Evolutionary conservation across 2,113 vertebrate species (phyloP).

Genomic region (Ailurus styani): DNA sequence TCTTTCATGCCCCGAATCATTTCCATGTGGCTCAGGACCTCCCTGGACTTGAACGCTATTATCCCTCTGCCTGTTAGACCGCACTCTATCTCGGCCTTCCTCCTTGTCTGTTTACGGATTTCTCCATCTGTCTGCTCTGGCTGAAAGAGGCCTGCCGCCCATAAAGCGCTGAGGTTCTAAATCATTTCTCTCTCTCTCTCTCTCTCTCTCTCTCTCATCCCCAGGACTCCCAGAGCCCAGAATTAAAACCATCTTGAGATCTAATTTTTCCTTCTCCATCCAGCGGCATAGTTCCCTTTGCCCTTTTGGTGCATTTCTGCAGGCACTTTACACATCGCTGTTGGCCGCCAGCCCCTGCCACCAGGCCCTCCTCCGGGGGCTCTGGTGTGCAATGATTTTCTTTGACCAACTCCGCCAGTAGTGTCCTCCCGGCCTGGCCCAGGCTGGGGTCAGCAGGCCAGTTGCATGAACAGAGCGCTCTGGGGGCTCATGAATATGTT

Average conservation of each 20-base stretch:
- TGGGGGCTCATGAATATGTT: background rate
- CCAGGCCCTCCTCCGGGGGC: background rate
- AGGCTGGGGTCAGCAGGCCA: background rate
- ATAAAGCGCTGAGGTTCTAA: slow-evolving; percentile 43
- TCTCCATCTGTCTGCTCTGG: slow-evolving; percentile 56
- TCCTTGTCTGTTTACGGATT: slow-evolving; percentile 50
- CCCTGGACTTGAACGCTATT: slow-evolving; percentile 8
- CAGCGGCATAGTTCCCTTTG: background rate
- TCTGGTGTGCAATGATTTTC: background rate
- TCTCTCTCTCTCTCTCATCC: background rate
- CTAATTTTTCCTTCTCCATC: slow-evolving; percentile 29
- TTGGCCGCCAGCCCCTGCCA: background rate
- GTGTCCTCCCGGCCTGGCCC: background rate
- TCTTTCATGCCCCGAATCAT: slow-evolving; percentile 60
- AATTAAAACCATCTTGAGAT: slow-evolving; percentile 67
- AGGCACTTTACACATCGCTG: background rate
- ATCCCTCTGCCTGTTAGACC: slow-evolving; percentile 24
- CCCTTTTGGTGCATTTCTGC: background rate
- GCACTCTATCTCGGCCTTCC: slow-evolving; percentile 14
- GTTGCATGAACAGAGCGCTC: rapidly evolving
- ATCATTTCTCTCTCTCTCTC: background rate
- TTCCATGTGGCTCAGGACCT: slow-evolving; percentile 52
- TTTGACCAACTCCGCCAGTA: background rate
- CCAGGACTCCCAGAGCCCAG: background rate
- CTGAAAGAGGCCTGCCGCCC: slow-evolving; percentile 20